These are phyloP conservation scores for Hypsibius dujardini DNA, from an alignment of 1,140 invertebrate species.

Conservation along the genomic window DNA sequence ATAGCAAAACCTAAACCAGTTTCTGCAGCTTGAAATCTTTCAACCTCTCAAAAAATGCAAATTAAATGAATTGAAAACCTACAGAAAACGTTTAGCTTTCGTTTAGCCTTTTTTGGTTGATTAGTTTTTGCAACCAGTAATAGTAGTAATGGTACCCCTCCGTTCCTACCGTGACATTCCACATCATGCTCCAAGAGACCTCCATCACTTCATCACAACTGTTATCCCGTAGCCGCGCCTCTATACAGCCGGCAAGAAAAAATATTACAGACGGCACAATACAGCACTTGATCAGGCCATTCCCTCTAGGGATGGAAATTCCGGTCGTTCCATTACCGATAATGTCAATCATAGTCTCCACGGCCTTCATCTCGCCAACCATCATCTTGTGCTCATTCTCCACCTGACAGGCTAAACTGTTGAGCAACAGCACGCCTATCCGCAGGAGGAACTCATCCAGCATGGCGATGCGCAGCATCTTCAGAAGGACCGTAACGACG, in stretches of 20 bases:
- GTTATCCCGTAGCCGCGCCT: slow-evolving; percentile 18
- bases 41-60: no score
- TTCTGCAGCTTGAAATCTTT: no score
- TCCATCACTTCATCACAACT: slow-evolving; percentile 82
- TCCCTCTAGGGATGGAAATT: not conserved
- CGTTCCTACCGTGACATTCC: slow-evolving; percentile 92
- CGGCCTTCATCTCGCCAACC: slow-evolving; percentile 70
- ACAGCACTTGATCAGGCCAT: slow-evolving; percentile 4
- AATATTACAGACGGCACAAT: no score
- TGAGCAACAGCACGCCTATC: slow-evolving; percentile 80
- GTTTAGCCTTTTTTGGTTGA: no score
- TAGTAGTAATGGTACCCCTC: no score
- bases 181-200: slow-evolving; percentile 90
- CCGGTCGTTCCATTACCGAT: not conserved
- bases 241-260: not conserved
- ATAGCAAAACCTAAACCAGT: no score
- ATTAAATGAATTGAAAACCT: no score
- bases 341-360: slow-evolving; percentile 35
- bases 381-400: slow-evolving; percentile 74
- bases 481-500: slow-evolving; percentile 61
- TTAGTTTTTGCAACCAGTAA: no score
- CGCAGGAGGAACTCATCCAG: slow-evolving; percentile 79
- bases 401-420: slow-evolving; percentile 85
- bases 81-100: no score
- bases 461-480: slow-evolving; percentile 57